Conservation (phyloP, 1,140 invertebrate species). For the Lepidurus packardi region DNA sequence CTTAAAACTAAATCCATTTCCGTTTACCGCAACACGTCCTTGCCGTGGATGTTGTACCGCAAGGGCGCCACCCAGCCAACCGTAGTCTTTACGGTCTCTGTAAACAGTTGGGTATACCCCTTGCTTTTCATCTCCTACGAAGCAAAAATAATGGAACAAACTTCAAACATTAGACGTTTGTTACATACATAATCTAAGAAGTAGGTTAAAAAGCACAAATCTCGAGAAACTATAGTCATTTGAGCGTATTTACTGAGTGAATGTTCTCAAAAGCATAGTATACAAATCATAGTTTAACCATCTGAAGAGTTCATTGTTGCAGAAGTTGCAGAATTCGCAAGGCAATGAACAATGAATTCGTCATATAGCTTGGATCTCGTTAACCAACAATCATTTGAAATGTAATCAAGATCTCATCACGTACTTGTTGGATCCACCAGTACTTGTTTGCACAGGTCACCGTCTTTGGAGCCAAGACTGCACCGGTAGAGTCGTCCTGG, state of each 20-base stretch:
- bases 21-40: constrained; percentile 35
- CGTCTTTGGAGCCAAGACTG: constrained; percentile 24
- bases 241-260: constrained; percentile 30
- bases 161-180: neutral
- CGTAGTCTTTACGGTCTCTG: constrained; percentile 37
- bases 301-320: too few species aligned
- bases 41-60: constrained; percentile 31
- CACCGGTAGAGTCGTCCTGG: constrained; percentile 39
- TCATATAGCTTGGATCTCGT: too few species aligned
- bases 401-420: neutral
- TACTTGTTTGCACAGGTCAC: constrained; percentile 34
- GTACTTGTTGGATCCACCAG: constrained; percentile 35
- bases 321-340: too few species aligned
- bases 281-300: too few species aligned
- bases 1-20: neutral
- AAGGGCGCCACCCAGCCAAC: constrained; percentile 38
- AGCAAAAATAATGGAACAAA: neutral
- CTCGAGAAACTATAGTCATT: neutral
- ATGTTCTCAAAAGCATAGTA: constrained; percentile 27
- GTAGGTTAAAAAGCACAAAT: neutral
- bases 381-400: too few species aligned
- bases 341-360: too few species aligned
- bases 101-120: neutral
- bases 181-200: neutral
- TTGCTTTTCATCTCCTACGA: neutral